A percentile compares a stretch with the other conserved stretches of the same genome.
Conservation (phyloP, 2,113 vertebrate genomes). For the Delphinapterus leucas region DNA sequence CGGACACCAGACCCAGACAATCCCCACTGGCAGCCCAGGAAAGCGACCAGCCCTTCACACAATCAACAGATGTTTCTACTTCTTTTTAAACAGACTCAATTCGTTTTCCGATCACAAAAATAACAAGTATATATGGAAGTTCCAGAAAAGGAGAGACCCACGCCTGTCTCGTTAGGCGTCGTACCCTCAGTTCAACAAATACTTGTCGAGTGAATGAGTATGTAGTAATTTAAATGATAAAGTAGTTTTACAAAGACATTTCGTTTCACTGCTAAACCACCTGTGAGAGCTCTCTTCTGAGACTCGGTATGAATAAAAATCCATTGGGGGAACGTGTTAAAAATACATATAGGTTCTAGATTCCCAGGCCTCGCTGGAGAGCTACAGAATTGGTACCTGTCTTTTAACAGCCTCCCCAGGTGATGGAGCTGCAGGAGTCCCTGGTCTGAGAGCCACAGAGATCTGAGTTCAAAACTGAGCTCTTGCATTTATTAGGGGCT, state of each 20-base stretch:
- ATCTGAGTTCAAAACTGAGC: not conserved
- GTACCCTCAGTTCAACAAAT: not conserved
- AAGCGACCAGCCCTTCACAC: too few relatives aligned
- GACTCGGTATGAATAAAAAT: not conserved
- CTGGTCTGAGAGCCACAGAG: not conserved
- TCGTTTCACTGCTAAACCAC: not conserved
- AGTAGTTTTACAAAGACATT: not conserved
- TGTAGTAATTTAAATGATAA: not conserved
- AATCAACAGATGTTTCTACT: not conserved
- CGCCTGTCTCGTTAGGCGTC: not conserved
- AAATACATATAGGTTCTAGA: not conserved
- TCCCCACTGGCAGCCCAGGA: not conserved
- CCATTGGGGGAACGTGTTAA: not conserved
- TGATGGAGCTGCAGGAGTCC: not conserved
- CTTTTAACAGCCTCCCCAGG: not conserved
- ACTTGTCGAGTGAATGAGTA: not conserved
- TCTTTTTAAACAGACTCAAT: not conserved
- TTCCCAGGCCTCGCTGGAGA: not conserved
- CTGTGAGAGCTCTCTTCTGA: not conserved
- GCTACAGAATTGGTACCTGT: not conserved
- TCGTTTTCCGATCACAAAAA: not conserved
- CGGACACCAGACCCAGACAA: not conserved
- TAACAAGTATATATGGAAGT: not conserved
- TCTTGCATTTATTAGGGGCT: not conserved
- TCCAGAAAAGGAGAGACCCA: not conserved